Conservation (phyloP, 1,140 invertebrate genomes). For the Tyrophagus putrescentiae region DNA sequence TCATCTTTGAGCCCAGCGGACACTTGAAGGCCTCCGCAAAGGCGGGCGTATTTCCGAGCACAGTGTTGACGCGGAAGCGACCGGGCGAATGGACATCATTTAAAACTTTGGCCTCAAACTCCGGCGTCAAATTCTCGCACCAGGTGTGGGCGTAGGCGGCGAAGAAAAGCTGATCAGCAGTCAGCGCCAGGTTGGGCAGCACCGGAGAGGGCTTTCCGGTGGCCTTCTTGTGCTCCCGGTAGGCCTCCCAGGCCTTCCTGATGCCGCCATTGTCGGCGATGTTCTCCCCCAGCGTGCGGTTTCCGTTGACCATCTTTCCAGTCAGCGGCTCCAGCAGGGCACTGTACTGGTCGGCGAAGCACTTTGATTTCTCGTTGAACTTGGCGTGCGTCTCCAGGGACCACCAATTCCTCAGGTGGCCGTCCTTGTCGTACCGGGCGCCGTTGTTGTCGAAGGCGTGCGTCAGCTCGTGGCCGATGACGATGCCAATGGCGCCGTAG, state of each 20-base stretch:
- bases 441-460: neutral
- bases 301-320: conserved; percentile 35
- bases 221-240: conserved; percentile 27
- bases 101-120: no score
- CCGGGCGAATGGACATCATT: no score
- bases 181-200: conserved; percentile 53
- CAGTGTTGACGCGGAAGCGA: no score
- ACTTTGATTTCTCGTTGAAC: conserved; percentile 56
- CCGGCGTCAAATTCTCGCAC: no score
- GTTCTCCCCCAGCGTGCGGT: conserved; percentile 37
- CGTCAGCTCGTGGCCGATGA: conserved; percentile 8
- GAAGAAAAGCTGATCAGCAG: conserved; percentile 73
- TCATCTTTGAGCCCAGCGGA: conserved; percentile 19
- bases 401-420: conserved; percentile 79
- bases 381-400: conserved; percentile 50
- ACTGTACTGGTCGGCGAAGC: conserved; percentile 71
- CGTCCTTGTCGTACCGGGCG: conserved; percentile 57
- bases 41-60: no score
- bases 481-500: neutral
- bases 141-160: conserved; percentile 78
- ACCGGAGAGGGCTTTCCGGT: conserved; percentile 39
- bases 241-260: conserved; percentile 39
- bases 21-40: conserved; percentile 23
- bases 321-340: neutral
- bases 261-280: conserved; percentile 47